Evolutionary conservation across 2,113 vertebrate genomes (phyloP), one percentile per base, ranked within the genome.

Genomic region (Catagonus wagneri): DNA sequence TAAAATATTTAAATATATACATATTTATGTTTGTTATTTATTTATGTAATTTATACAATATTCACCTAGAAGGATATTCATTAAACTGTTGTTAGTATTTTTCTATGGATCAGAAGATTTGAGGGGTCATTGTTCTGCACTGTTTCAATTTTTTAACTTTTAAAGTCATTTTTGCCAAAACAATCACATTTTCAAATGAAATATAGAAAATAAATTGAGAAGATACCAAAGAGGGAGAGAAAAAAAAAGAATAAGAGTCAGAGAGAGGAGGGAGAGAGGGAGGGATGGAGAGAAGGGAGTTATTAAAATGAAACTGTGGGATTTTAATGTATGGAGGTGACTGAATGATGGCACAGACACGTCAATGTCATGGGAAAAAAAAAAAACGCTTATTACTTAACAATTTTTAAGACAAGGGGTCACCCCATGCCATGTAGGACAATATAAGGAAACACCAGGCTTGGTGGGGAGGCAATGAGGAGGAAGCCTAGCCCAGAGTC

Each of bases 91-190:
- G 7, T 14, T 22, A 12, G 15, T 68, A 3, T 61, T 75, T 87
- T 92, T 88, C 6, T 90, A 20, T 72, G 17, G 3, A 63, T 78
- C 16, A 34, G 44, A 75, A 90, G 20, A 89, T 66, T 97, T 56
- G 17, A 69, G 34, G 6, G 52, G 6, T n/a, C 27, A 63, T 39
- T 84, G 79, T 61, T 84, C 66, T 39, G 12, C 44, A 39, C 60
- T 66, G 36, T 29, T 91, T 91, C 29, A 14, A 56, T 91, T 95
- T 96, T 80, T 83, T 50, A 54, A 80, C 16, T 27, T 72, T 63
- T 61, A 7, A n/a, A 22, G 32, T 5, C 0, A 39, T 20, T 76
- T 92, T 94, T 95, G 36, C 50, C 34, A 11, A 92, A 94, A 72
- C 7, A 56, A 68, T 76, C 19, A 76, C 13, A 85, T 52, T 88